Conservation (phyloP, 2,888 invertebrate genomes). For the Celastrina argiolus region DNA sequence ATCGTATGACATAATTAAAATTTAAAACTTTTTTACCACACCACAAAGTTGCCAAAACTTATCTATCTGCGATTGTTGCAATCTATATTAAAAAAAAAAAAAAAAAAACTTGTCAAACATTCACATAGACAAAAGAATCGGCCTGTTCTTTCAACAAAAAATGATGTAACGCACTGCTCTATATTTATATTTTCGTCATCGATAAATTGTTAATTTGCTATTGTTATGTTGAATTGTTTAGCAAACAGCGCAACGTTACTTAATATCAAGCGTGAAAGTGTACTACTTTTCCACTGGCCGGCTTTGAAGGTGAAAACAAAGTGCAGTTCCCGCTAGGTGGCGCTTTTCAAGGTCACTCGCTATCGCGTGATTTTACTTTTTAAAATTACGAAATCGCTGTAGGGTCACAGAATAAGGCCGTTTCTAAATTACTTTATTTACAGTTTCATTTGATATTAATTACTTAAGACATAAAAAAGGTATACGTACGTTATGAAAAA, state of each 20-base stretch:
- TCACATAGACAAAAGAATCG: no score
- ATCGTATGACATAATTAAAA: no score
- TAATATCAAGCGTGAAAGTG: slow-evolving; percentile 49
- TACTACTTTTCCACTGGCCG: slow-evolving; percentile 49
- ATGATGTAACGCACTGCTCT: background rate
- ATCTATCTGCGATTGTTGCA: no score
- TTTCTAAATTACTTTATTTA: background rate
- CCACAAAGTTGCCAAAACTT: no score
- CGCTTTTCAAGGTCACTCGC: slow-evolving; percentile 49
- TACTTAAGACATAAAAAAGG: background rate
- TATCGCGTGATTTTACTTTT: slow-evolving; percentile 42
- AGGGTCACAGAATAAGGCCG: slow-evolving; percentile 38
- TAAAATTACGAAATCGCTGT: slow-evolving; percentile 45
- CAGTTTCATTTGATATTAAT: background rate
- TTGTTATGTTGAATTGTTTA: slow-evolving; percentile 21
- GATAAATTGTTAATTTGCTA: slow-evolving; percentile 14
- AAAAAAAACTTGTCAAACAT: no score
- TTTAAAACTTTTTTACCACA: no score
- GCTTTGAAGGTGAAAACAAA: slow-evolving; percentile 57
- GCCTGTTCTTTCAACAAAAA: background rate
- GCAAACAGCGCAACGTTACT: slow-evolving; percentile 23
- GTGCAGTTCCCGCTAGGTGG: slow-evolving; percentile 35
- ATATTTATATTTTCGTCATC: slow-evolving; percentile 17
- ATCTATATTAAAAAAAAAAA: no score
- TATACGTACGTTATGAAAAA: background rate